A percentile compares a stretch with the other conserved stretches of the same genome.
Evolutionary conservation across 1,140 invertebrate species (phyloP).

Genomic region (Diorhabda carinulata): DNA sequence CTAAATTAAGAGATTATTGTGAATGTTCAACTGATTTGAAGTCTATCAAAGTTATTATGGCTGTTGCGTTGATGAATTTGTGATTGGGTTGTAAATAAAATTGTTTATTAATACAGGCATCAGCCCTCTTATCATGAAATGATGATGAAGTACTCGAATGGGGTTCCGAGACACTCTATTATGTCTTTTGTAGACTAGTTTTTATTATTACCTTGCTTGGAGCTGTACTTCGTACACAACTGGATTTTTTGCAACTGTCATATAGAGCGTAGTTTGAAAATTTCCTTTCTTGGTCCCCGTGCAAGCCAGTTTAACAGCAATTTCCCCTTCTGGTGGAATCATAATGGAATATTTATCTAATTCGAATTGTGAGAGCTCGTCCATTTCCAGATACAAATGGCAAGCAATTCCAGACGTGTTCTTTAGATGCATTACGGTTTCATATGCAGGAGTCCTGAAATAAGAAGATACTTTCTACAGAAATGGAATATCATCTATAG

Average conservation of each 20-base stretch:
- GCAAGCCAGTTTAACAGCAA: slow-evolving; percentile 20
- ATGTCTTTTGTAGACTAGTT: too few species aligned
- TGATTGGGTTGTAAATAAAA: too few species aligned
- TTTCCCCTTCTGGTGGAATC: slow-evolving; percentile 23
- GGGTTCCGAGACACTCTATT: too few species aligned
- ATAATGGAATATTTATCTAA: slow-evolving; percentile 12
- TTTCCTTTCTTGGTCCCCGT: slow-evolving; percentile 25
- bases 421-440: neutral
- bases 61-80: too few species aligned
- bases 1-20: too few species aligned
- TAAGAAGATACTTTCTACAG: too few species aligned
- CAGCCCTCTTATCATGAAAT: too few species aligned
- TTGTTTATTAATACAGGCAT: too few species aligned
- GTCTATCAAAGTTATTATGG: too few species aligned
- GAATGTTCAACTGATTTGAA: too few species aligned
- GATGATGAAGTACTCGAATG: too few species aligned
- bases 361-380: slow-evolving; percentile 15
- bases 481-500: too few species aligned
- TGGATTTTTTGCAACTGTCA: slow-evolving; percentile 41
- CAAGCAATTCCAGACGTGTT: slow-evolving; percentile 3
- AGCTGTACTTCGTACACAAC: slow-evolving; percentile 30
- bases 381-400: neutral
- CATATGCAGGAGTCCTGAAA: slow-evolving; percentile 6
- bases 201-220: slow-evolving; percentile 12
- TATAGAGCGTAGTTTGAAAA: slow-evolving; percentile 22